Base-by-base conservation (phyloP, 2,797 vertebrate genomes). In the Gorsachius magnificus region DNA sequence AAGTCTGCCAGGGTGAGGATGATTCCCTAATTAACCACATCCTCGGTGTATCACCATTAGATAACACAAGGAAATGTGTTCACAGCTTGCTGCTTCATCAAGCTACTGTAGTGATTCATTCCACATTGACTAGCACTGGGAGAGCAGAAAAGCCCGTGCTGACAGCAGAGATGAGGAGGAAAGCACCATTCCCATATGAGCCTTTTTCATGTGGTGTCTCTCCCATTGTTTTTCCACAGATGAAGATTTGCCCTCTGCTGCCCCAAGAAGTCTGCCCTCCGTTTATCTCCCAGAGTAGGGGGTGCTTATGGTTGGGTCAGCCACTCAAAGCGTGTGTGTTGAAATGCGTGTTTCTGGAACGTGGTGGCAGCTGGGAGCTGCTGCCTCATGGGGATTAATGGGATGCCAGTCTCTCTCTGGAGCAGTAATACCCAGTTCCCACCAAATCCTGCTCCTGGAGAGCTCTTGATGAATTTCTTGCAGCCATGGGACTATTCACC, bases 21-120 rank as follows among this genome's bases (percentile, higher is more conserved):
- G 76, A 83, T 57, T 90, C 65, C 72, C 72, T 92, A 83, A 94
- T 94, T 95, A 96, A 83, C 90, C 92, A 89, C 68, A 94, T 95
- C 94, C 79, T 87, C 65, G 24, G 66, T 87, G 89, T 81, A 58
- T 83, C 89, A 83, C 89, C 61, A n/a, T 95, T 83, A 91, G 95
- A 68, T 92, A 95, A 93, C 86, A 91, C 41, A 81, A 65, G 83
- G 71, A 93, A 89, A 91, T 71, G 14, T 48, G 90, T 76, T 95
- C 94, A 91, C 2, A 1, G 87, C 79, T 96, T 71, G 57, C 82
- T 94, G 90, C 84, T 95, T 85, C 96, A 85, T 84, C 78, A 57
- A 20, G 86, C 75, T 92, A 76, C 82, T 89, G 35, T 10, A 54
- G n/a, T 80, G 93, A 95, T 56, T 96, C 94, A 77, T 80, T 93